Conservation (phyloP, 1,140 invertebrate genomes). For the Vanessa tameamea region DNA sequence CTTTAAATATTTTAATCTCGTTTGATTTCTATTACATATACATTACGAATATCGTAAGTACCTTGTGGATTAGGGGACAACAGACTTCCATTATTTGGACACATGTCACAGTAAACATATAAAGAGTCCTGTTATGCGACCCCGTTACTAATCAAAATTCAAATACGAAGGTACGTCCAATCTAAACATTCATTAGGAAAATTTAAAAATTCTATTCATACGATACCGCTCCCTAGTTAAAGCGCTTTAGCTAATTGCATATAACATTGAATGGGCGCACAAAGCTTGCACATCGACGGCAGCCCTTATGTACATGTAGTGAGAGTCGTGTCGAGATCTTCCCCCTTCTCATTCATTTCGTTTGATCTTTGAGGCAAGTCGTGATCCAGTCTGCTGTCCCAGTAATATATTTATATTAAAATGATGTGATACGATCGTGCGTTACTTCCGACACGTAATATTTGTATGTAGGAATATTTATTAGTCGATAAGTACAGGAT, state of each 20-base stretch:
- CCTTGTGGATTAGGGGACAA: constrained; percentile 27
- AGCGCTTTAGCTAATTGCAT: constrained; percentile 75
- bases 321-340: constrained; percentile 50
- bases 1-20: background rate
- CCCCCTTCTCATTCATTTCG: constrained; percentile 65
- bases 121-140: constrained; percentile 53
- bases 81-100: constrained; percentile 58
- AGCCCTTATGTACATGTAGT: constrained; percentile 50
- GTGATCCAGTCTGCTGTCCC: constrained; percentile 27
- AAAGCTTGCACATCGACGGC: constrained; percentile 46
- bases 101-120: constrained; percentile 59
- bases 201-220: constrained; percentile 62
- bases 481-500: background rate
- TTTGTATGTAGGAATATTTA: background rate
- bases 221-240: constrained; percentile 58
- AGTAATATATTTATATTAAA: constrained; percentile 33
- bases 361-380: constrained; percentile 67
- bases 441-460: background rate
- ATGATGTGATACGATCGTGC: constrained; percentile 13
- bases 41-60: background rate
- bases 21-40: constrained; percentile 11
- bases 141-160: constrained; percentile 69
- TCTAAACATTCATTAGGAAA: constrained; percentile 76
- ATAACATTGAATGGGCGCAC: constrained; percentile 53
- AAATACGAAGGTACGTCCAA: constrained; percentile 70